Evolutionary conservation across 2,888 invertebrate species (phyloP), one percentile per base, ranked within the genome.

Genomic region (Eupithecia centaureata): DNA sequence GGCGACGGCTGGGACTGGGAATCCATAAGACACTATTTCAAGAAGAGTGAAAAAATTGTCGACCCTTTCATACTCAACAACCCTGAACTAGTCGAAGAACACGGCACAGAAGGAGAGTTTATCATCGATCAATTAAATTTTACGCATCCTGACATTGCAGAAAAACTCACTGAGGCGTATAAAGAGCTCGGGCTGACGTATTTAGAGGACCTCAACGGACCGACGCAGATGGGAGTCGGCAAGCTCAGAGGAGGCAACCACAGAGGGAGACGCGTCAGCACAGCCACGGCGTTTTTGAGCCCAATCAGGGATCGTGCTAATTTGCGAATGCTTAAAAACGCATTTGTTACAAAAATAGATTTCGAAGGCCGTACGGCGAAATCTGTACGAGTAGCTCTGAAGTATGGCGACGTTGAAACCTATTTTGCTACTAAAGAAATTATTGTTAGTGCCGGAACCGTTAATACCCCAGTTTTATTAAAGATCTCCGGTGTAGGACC

Each of bases 241-340:
- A 94, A 91, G 74, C 87, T 94, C 15, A 89, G 93, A 77, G 94
- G 94, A 2, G 88, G 91, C 0, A 88, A 90, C 63, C 73, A 93
- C 68, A 87, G 92, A 73, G 94, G 95, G 0, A 90, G 85, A 69
- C 84, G 95, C 75, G 94, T 94, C 13, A 94, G 94, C 76, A 93
- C 94, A 13, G 92, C 94, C 1, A 94, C 94, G 61, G 94, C 94
- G 3, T 94, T 91, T 68, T 73, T 92, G 5, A 89, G 82, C 68
- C 83, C 86, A 30, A 79, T 85, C 2, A 79, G 77, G 63, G 77
- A 86, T 63, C 82, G 91, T 12, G 76, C 81, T 22, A 92, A 92
- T 76, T 81, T 93, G 32, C 86, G 79, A 65, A 79, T 92, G 15
- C 77, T 91, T 52, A 93, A 91, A 72, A 79, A 88, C 32, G 74